Evolutionary conservation across 2,797 vertebrate genomes (phyloP), one percentile per base, ranked within the genome.

Genomic region (Neosilurus hyrtlii): DNA sequence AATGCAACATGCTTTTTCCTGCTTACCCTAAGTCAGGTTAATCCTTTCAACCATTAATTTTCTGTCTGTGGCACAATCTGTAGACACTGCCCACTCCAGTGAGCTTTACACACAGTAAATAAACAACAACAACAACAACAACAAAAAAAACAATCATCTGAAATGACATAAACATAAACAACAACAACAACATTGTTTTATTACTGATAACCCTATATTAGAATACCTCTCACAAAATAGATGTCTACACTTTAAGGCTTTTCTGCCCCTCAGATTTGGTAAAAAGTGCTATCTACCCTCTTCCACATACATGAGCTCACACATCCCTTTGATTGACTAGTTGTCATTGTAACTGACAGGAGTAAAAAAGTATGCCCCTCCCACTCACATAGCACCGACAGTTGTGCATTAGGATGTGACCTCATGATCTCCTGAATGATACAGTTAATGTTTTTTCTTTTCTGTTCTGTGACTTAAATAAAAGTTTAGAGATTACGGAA

Each of bases 11-110:
- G 79, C 54, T 22, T 76, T 22, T 74, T 80, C n/a, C 70, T 59
- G 35, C 24, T 75, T 80, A n/a, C n/a, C 10, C 24, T 5, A n/a
- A 57, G 61, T 22, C 26, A 51, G 63, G 37, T 67, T 49, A 77
- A 61, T 82, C 73, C 80, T 63, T 20, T 11, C 30, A 67, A 68
- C 76, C 61, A 16, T 30, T 22, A 54, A 56, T 49, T 82, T 76
- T 72, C 72, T 35, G 62, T 56, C 71, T 43, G 81, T 4, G 9
- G 72, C 18, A 10, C 16, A 26, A 74, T 56, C 24, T 10, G 4
- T 30, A 4, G 30, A 18, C 43, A n/a, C 52, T 1, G 10, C 24
- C 59, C 37, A 63, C 52, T 30, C 59, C 24, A 3, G 7, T 18
- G 49, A 37, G 49, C 71, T 35, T 54, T 14, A 66, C 26, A 37